phyloP scores from a whole-genome alignment of 2,113 vertebrate genomes.

The Trogon melanurus region DNA sequence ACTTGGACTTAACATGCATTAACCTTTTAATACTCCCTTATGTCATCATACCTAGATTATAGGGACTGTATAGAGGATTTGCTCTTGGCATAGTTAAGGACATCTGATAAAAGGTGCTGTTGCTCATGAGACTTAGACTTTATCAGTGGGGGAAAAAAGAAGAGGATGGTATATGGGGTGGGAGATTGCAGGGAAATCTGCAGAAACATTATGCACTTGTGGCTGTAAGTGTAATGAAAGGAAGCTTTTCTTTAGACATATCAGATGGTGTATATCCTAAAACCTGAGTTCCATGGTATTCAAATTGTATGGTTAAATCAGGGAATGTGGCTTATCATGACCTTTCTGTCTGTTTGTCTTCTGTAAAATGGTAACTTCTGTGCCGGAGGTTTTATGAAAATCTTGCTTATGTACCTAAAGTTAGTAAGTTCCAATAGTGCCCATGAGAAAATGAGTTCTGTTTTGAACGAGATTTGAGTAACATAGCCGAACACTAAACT shows the following conservation, averaged over 20 bases:
- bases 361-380: neutral
- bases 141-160: neutral
- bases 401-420: neutral
- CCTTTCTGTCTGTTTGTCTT: neutral
- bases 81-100: neutral
- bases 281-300: neutral
- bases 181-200: neutral
- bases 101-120: neutral
- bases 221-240: neutral
- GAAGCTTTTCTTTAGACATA: neutral
- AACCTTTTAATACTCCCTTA: conserved; percentile 24
- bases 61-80: neutral
- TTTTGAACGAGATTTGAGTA: neutral
- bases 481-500: neutral
- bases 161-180: neutral
- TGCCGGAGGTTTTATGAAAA: neutral
- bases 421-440: neutral
- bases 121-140: neutral
- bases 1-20: neutral
- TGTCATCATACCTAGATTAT: conserved; percentile 1
- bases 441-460: neutral
- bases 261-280: neutral
- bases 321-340: neutral
- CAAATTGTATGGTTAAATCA: neutral
- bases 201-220: neutral